phyloP scores from a whole-genome alignment of 2,113 vertebrate species.

The Scomber colias region DNA sequence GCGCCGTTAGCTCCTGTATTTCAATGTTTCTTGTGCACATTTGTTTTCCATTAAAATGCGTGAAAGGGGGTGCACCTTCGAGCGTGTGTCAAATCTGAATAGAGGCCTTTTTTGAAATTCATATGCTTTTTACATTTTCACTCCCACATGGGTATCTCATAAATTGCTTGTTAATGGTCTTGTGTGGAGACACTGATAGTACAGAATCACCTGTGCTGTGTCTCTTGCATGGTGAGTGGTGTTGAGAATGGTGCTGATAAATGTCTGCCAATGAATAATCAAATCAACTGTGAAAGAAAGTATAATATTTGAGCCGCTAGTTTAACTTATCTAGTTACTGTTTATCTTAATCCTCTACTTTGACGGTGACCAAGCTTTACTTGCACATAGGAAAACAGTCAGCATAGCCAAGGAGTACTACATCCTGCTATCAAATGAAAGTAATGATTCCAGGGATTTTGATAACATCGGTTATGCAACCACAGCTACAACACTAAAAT shows the following conservation, averaged over 20 bases:
- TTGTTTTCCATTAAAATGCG: background rate
- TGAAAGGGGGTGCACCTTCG: background rate
- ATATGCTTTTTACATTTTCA: background rate
- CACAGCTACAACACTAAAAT: background rate
- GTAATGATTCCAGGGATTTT: background rate
- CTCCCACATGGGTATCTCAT: background rate
- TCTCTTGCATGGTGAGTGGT: too few species aligned
- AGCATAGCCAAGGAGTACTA: background rate
- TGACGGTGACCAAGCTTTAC: background rate
- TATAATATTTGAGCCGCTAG: too few species aligned
- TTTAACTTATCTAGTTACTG: too few species aligned
- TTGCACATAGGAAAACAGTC: background rate
- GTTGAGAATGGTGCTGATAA: too few species aligned
- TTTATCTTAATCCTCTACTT: background rate
- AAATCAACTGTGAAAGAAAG: too few species aligned
- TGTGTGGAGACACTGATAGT: too few species aligned
- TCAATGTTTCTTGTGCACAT: constrained; percentile 2
- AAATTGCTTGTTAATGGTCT: too few species aligned
- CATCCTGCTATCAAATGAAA: constrained; percentile 2
- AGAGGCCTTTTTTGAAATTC: background rate
- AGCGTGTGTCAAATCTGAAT: background rate
- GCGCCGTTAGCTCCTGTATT: background rate
- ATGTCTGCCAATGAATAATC: too few species aligned
- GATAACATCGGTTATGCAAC: constrained; percentile 18
- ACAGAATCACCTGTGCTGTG: too few species aligned